Evolutionary conservation across 2,113 vertebrate species (phyloP), one percentile per base, ranked within the genome.

Genomic region (Suncus etruscus): DNA sequence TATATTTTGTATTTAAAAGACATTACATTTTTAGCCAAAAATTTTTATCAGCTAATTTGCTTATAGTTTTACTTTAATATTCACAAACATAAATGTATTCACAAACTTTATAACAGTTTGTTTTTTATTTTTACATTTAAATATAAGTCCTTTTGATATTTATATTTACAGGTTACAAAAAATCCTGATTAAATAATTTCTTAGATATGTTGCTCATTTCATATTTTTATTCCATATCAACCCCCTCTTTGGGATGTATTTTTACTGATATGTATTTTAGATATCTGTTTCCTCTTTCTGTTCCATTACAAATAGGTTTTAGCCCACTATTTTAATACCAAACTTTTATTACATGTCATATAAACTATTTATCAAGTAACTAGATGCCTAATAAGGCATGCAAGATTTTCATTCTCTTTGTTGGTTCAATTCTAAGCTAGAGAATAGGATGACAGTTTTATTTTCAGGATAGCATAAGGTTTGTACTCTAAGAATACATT

Each of bases 21-120:
- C 18, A 90, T 87, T 63, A 87, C 15, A 78, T n/a, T 54, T 78
- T 72, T 76, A 94, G 29, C 14, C 10, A 70, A 89, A 93, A 75
- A 12, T 91, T 22, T 86, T 63, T 31, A 61, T 51, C 51, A 86
- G 18, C 68, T 74, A 66, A 5, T 66, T 68, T 73, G 3, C 63
- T 88, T n/a, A 1, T 48, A 50, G n/a, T 2, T 68, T 72, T 94
- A 73, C 6, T 86, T 86, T 83, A 80, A 87, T 73, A 82, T 1
- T 15, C 45, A 58, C 1, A 69, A 82, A 76, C 24, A 65, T 50
- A 82, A 79, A 87, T 68, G 29, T 18, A 75, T 48, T 47, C 8
- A 25, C 2, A 45, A 32, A 27, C 65, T 74, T 80, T 72, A 9
- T 32, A 88, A n/a, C 22, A n/a, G 10, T 27, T 91, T 48, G 70